Evolutionary conservation across 2,797 vertebrate species (phyloP).

Genomic region (Myoxocephalus aenaeus): DNA sequence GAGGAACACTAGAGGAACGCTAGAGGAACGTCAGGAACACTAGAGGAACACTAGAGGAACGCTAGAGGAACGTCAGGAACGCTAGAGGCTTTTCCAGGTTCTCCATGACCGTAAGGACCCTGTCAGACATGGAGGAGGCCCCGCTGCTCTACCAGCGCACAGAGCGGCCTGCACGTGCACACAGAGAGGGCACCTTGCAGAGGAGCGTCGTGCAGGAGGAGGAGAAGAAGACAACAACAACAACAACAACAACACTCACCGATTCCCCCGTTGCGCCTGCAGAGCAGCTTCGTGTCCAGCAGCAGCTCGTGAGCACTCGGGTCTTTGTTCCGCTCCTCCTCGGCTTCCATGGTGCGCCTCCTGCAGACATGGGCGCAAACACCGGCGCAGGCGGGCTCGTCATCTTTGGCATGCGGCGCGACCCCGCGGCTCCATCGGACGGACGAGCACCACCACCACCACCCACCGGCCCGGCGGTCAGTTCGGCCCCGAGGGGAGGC

Average conservation of each 20-base stretch:
- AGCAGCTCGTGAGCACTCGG: slow-evolving; percentile 59
- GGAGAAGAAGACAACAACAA: not conserved
- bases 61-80: too few species aligned
- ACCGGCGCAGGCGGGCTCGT: slow-evolving; percentile 44
- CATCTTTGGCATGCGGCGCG: slow-evolving; percentile 59
- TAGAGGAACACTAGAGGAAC: too few species aligned
- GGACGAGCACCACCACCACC: not conserved
- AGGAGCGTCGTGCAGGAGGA: too few species aligned
- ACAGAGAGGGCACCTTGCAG: slow-evolving; percentile 18
- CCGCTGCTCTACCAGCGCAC: too few species aligned
- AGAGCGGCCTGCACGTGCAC: too few species aligned
- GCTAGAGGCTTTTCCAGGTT: too few species aligned
- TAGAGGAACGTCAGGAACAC: too few species aligned
- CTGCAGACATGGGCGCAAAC: slow-evolving; percentile 65
- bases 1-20: too few species aligned
- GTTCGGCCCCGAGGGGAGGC: not conserved
- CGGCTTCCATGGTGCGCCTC: slow-evolving; percentile 80
- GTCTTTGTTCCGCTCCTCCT: slow-evolving; percentile 76
- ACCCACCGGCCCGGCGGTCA: not conserved
- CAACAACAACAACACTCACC: slow-evolving; percentile 47
- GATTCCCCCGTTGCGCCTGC: slow-evolving; percentile 59
- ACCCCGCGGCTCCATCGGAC: slow-evolving; percentile 64
- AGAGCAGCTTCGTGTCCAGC: slow-evolving; percentile 66
- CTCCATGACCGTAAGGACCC: too few species aligned
- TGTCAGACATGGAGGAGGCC: too few species aligned